These are phyloP conservation scores for Drosophila nasuta DNA, from an alignment of 1,140 invertebrate genomes.

Conservation along the genomic window DNA sequence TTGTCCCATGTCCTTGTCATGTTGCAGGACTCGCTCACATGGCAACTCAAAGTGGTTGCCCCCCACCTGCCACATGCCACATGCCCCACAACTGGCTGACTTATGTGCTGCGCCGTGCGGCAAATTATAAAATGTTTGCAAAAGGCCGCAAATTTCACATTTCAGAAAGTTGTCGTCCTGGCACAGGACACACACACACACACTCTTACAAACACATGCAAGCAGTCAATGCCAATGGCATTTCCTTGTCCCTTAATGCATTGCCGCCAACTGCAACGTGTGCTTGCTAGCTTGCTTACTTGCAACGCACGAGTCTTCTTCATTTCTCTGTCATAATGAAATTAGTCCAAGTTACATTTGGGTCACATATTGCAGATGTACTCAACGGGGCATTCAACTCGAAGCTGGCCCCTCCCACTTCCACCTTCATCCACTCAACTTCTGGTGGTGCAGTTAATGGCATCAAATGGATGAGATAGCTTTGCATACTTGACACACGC, in stretches of 20 bases:
- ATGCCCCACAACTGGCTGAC: conserved; percentile 42
- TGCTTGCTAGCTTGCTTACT: conserved; percentile 24
- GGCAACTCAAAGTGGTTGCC: conserved; percentile 36
- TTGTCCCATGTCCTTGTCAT: conserved; percentile 51
- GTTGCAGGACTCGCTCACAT: conserved; percentile 58
- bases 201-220: not conserved
- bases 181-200: conserved; percentile 31
- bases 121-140: conserved; percentile 78
- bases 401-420: too few relatives aligned
- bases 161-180: conserved; percentile 65
- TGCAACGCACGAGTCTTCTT: conserved; percentile 36
- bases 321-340: conserved; percentile 53
- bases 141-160: conserved; percentile 63
- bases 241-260: conserved; percentile 39
- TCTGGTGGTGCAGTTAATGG: not conserved
- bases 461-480: not conserved
- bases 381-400: not conserved
- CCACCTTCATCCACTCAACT: not conserved
- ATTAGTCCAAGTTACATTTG: conserved; percentile 52
- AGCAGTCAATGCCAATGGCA: conserved; percentile 40
- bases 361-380: conserved; percentile 55
- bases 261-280: conserved; percentile 29
- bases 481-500: not conserved
- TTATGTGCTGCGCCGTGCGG: conserved; percentile 71
- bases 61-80: conserved; percentile 17